Evolutionary conservation across 2,797 vertebrate species (phyloP), one percentile per base, ranked within the genome.

Genomic region (Sebastiscus tertius): DNA sequence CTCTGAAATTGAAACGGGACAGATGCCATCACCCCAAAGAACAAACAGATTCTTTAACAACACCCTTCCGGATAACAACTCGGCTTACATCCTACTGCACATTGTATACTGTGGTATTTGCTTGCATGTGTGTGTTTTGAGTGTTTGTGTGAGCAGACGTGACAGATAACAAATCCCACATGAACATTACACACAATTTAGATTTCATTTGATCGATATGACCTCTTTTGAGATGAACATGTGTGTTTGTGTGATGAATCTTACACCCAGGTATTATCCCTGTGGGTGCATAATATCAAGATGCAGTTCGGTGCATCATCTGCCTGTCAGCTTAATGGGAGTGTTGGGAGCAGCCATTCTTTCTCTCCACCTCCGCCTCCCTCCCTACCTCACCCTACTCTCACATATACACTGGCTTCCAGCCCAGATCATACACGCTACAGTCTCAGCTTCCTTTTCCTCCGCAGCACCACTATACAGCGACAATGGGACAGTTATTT

Each of bases 371-470:
- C 73, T 83, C 70, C 29, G 16, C 80, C 61, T 75, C 68, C 74
- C 54, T 73, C 56, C 76, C 46, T 58, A 56, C 68, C 60, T 75
- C 58, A 49, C 36, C 66, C 27, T 49, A 39, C 69, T 29, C 76
- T 56, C 67, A 12, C 76, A 75, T 79, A 71, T 59, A 69, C 63
- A 73, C 80, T 81, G 86, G 86, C 90, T 78, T 62, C 54, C 39
- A 87, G 80, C 87, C 87, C 83, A 73, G 78, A 87, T 72, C 77
- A 33, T 14, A 80, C 61, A 84, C 80, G 72, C 76, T 61, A 84
- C 65, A 72, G 72, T 26, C 70, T 34, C 54, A 36, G 76, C 75
- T 72, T 66, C 56, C 42, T 29, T 68, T 77, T 36, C 36, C 77
- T 72, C 82, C 85, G 88, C 92, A 88, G 78, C 80, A 78, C n/a